These are phyloP conservation scores for Calcarius ornatus DNA, from an alignment of 2,113 vertebrate species.

Conservation along the genomic window DNA sequence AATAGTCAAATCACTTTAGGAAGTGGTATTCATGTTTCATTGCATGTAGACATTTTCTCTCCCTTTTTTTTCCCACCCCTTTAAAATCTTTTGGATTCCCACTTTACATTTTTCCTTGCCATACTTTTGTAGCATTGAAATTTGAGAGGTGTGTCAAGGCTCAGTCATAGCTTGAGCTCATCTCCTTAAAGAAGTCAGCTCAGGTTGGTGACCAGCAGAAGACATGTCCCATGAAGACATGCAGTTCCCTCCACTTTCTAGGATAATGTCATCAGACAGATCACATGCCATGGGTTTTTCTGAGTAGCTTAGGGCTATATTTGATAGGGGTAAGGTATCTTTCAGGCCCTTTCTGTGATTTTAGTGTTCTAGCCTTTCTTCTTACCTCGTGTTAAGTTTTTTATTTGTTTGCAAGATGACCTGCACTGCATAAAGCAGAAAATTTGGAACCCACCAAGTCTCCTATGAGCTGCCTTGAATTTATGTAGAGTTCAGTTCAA, in stretches of 20 bases:
- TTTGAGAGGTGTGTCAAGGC: background rate
- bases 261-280: background rate
- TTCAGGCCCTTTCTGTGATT: background rate
- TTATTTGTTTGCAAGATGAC: background rate
- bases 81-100: background rate
- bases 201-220: background rate
- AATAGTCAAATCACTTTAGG: background rate
- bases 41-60: background rate
- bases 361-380: background rate
- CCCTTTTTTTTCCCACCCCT: fast-evolving
- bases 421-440: background rate
- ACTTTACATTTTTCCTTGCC: background rate
- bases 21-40: background rate
- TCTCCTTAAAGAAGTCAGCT: background rate
- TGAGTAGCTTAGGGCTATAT: background rate
- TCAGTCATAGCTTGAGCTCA: background rate
- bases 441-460: background rate
- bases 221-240: background rate
- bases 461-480: background rate
- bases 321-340: background rate
- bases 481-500: background rate
- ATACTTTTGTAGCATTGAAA: background rate
- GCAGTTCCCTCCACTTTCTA: background rate
- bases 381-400: background rate
- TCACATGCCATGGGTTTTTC: background rate